phyloP scores from a whole-genome alignment of 2,797 vertebrate species.

The Pelodytes ibericus region DNA sequence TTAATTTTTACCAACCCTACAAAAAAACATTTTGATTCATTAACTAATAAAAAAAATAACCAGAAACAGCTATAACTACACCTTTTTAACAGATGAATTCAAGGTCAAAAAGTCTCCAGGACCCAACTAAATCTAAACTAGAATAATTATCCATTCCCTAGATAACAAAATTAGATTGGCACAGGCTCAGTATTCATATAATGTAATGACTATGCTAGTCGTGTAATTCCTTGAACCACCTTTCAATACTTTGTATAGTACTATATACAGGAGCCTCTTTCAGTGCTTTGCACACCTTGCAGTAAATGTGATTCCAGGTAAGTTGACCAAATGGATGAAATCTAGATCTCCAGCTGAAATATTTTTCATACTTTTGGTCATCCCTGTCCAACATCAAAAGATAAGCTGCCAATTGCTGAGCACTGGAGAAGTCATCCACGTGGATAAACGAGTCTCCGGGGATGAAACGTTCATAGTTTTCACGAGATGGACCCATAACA shows the following conservation, averaged over 20 bases:
- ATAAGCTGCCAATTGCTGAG: constrained; percentile 21
- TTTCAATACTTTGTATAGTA: neutral
- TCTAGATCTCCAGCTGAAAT: constrained; percentile 29
- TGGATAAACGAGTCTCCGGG: constrained; percentile 75
- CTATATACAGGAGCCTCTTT: constrained; percentile 7
- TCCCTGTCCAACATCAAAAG: constrained; percentile 15
- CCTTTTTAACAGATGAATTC: too few relatives aligned
- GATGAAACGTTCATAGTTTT: constrained; percentile 31
- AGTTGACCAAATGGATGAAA: neutral
- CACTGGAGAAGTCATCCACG: constrained; percentile 72
- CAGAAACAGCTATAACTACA: too few relatives aligned
- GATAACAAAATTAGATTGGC: too few relatives aligned
- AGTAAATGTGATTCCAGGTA: neutral
- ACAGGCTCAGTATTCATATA: too few relatives aligned
- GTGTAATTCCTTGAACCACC: constrained; percentile 4
- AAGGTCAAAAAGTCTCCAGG: too few relatives aligned
- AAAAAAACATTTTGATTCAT: too few relatives aligned
- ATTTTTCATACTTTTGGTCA: constrained; percentile 3
- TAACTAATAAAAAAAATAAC: too few relatives aligned
- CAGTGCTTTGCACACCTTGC: constrained; percentile 23
- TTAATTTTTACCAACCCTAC: too few relatives aligned
- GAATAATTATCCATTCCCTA: too few relatives aligned
- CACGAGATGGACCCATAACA: constrained; percentile 22
- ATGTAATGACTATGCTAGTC: too few relatives aligned
- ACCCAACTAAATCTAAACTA: too few relatives aligned